These are phyloP conservation scores for Petrocephalus microphthalmus DNA, from an alignment of 2,113 vertebrate genomes.

Conservation along the genomic window DNA sequence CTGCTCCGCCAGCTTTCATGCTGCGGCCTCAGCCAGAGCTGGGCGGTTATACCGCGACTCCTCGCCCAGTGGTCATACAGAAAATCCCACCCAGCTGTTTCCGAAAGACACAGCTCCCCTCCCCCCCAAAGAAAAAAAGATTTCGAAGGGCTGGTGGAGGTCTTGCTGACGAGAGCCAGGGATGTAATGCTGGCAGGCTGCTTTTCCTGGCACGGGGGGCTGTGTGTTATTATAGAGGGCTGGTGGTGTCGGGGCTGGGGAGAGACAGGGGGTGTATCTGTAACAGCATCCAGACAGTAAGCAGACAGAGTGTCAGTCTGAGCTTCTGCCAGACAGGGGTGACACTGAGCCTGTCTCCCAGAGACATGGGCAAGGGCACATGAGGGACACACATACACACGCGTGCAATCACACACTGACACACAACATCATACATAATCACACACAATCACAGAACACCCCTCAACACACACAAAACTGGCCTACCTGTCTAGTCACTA, in stretches of 20 bases:
- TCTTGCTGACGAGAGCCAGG: not conserved
- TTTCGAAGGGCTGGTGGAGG: not conserved
- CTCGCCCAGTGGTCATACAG: not conserved
- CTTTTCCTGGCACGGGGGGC: not conserved
- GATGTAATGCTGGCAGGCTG: not conserved
- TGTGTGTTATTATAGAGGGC: not conserved
- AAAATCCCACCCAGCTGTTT: not conserved
- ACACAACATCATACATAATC: not conserved
- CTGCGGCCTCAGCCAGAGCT: not conserved
- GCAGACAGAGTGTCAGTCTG: slow-evolving; percentile 16
- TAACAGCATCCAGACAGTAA: not conserved
- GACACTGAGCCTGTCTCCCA: not conserved
- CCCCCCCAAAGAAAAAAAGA: not conserved
- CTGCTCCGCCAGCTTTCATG: not conserved
- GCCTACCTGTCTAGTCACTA: not conserved
- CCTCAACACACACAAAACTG: not conserved
- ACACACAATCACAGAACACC: not conserved
- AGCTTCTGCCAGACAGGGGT: not conserved
- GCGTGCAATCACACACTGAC: not conserved
- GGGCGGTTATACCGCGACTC: not conserved
- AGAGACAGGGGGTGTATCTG: not conserved
- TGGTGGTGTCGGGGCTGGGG: not conserved
- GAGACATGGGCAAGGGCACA: not conserved
- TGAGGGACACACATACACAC: not conserved
- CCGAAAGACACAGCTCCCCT: not conserved